Evolutionary conservation across 2,797 vertebrate genomes (phyloP).

Genomic region (Meriones psammophilus): DNA sequence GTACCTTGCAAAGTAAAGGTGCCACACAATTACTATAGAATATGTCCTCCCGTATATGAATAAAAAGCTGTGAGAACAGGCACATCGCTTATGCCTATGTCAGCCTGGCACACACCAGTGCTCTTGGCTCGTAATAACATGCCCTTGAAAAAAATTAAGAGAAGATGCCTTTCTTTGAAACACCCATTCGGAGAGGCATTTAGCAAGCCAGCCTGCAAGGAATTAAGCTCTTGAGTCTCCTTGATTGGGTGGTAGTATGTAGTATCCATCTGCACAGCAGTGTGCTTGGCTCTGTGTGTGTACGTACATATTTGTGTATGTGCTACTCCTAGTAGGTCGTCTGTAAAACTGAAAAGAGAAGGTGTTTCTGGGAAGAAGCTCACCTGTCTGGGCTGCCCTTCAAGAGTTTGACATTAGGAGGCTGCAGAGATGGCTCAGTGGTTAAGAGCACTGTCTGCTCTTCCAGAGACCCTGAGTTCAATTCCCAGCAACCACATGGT

Average conservation of each 20-base stretch:
- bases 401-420: background rate
- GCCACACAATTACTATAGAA: background rate
- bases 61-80: background rate
- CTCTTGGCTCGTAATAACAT: background rate
- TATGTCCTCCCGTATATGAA: background rate
- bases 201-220: background rate
- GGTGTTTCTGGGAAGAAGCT: background rate
- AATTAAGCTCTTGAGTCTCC: background rate
- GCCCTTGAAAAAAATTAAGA: constrained; percentile 16
- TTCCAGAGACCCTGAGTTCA: too few relatives aligned
- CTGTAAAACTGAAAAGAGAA: constrained; percentile 14
- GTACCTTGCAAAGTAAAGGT: background rate
- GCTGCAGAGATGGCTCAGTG: too few relatives aligned
- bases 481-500: too few relatives aligned
- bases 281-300: background rate
- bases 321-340: background rate
- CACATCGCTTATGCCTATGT: background rate
- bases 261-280: background rate
- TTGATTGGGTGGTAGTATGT: background rate
- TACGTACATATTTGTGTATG: background rate
- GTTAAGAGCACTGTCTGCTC: too few relatives aligned
- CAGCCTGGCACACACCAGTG: background rate
- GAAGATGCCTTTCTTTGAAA: background rate
- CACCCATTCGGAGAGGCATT: background rate
- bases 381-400: background rate